Evolutionary conservation across 2,888 invertebrate genomes (phyloP), one percentile per base, ranked within the genome.

Genomic region (Aradus depressus): DNA sequence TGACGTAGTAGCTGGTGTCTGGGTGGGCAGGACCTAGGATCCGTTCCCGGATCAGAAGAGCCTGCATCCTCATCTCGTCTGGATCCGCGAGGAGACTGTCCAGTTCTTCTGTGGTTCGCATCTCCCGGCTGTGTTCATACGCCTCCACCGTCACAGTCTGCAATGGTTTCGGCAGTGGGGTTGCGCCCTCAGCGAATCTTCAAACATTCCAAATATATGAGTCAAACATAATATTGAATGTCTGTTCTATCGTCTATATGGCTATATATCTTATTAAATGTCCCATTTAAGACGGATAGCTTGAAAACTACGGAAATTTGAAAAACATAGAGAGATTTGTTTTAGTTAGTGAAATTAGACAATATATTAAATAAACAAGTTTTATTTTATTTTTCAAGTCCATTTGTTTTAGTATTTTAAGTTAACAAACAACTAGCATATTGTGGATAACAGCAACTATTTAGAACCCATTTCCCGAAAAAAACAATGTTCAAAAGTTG

Each of bases 41-140:
- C 62, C 95, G 74, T 70, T 95, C 93, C 51, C 95, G 74, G 55
- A 95, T 89, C 54, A 95, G 81, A 47, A 96, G 51, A 5, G 86
- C 88, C 66, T 90, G 96, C 92, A 96, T 95, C 62, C 93, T 74
- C 87, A 96, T 91, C 60, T 86, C 89, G 66, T 97, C 96, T 0
- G 93, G 92, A 70, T 96, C 93, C 5, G 87, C 82, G 50, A 90
- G 79, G 41, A 96, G 70, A 59, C 89, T 89, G 59, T 90, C 86
- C 38, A 96, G 68, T 54, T 85, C 81, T 48, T 83, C 83, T 41
- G 79, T 71, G 60, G 83, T 81, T 58, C 77, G 76, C 12, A 91
- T 86, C 70, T 97, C 96, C 44, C 76, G 75, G 1, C 84, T 83
- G 67, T 80, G 84, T 66, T 93, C 91, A 67, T 95, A 96, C 1